Conservation (phyloP, 2,797 vertebrate genomes). For the Eutrigla gurnardus region DNA sequence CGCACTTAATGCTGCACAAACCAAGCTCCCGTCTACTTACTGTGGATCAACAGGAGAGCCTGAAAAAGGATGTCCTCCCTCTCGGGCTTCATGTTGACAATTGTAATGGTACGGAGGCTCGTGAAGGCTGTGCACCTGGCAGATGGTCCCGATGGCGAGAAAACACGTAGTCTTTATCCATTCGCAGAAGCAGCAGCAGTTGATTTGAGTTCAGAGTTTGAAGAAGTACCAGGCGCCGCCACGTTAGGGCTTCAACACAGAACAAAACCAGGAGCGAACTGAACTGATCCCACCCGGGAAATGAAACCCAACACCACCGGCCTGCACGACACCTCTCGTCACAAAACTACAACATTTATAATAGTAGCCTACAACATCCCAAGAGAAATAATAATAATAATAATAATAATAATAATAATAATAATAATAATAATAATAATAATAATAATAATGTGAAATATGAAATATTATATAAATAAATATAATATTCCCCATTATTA, state of each 20-base stretch:
- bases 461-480: background rate
- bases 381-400: background rate
- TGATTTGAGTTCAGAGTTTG: conserved; percentile 3
- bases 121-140: conserved; percentile 23
- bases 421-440: background rate
- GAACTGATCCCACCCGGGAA: conserved; percentile 55
- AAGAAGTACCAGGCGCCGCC: conserved; percentile 8
- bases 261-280: conserved; percentile 52
- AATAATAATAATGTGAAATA: background rate
- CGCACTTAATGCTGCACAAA: background rate
- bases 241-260: conserved; percentile 33
- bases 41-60: conserved; percentile 68
- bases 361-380: background rate
- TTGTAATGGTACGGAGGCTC: background rate
- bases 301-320: conserved; percentile 72
- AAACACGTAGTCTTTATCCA: background rate
- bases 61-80: conserved; percentile 49
- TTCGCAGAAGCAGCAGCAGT: conserved; percentile 43
- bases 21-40: conserved; percentile 70
- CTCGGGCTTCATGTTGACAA: conserved; percentile 49
- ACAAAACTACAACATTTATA: background rate
- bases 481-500: background rate
- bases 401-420: background rate
- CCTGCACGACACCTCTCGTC: conserved; percentile 31
- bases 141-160: conserved; percentile 5